Percentiles rank a stretch among this genome's conserved stretches.
Conservation (phyloP, 1,140 invertebrate species). For the Zaprionus tsacasi region DNA sequence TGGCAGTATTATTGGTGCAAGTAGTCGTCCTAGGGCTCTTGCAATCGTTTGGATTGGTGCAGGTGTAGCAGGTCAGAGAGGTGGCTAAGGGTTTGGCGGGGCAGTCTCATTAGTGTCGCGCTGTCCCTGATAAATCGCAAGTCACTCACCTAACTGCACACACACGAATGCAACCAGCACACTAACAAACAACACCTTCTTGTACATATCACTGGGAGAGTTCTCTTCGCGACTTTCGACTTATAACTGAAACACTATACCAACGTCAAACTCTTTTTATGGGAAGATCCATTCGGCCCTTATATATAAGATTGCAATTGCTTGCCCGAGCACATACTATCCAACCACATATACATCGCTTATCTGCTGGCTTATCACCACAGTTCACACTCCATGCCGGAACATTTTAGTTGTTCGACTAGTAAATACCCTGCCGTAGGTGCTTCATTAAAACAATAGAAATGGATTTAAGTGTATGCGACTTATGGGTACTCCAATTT, state of each 20-base stretch:
- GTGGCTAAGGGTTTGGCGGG: constrained; percentile 15
- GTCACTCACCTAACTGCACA: constrained; percentile 56
- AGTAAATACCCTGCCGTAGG: background rate
- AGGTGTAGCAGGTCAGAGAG: constrained; percentile 63
- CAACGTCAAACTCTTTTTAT: background rate
- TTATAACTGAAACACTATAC: background rate
- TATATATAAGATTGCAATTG: background rate
- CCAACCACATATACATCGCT: background rate
- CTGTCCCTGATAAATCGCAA: background rate
- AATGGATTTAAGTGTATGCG: background rate
- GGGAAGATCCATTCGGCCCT: background rate
- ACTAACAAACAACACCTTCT: constrained; percentile 37
- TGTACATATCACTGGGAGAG: constrained; percentile 35
- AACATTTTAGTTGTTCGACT: background rate
- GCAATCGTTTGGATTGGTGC: constrained; percentile 48
- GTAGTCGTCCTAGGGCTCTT: constrained; percentile 50
- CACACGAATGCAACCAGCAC: constrained; percentile 48
- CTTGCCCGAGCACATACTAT: background rate
- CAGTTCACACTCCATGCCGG: background rate
- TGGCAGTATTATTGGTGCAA: constrained; percentile 48
- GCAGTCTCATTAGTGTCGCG: background rate
- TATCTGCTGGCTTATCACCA: background rate
- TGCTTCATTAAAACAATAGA: background rate
- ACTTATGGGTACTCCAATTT: background rate
- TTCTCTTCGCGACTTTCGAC: background rate